Conservation (phyloP, 2,797 vertebrate species). For the Melanotaenia pygmaea region DNA sequence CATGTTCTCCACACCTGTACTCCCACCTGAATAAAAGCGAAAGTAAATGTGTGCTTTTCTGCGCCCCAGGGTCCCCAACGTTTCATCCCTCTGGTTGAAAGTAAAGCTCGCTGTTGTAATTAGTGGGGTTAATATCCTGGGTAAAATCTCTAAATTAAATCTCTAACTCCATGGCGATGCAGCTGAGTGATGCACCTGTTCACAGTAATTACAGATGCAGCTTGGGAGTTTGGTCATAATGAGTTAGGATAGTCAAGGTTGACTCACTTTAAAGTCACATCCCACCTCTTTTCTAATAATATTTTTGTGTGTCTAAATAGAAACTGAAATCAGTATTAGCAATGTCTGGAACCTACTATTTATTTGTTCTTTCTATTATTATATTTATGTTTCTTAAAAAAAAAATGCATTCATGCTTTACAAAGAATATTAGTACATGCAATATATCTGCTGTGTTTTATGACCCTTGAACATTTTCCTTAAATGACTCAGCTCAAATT, state of each 20-base stretch:
- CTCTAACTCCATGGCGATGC: slow-evolving; percentile 70
- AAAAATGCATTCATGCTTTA: too few species aligned
- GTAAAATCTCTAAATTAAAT: slow-evolving; percentile 83
- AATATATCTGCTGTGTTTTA: not conserved
- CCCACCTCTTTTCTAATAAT: slow-evolving; percentile 53
- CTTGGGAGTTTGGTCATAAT: slow-evolving; percentile 67
- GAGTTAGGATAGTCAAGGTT: slow-evolving; percentile 77
- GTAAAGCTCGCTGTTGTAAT: slow-evolving; percentile 69
- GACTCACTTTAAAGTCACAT: slow-evolving; percentile 71
- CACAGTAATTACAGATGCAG: slow-evolving; percentile 75
- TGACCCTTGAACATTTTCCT: slow-evolving; percentile 1
- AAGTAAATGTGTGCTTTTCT: slow-evolving; percentile 69
- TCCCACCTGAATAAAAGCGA: slow-evolving; percentile 56
- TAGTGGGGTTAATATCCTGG: slow-evolving; percentile 83
- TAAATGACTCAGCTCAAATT: too few species aligned
- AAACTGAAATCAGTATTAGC: slow-evolving; percentile 26
- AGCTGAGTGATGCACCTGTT: slow-evolving; percentile 82
- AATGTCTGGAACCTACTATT: not conserved
- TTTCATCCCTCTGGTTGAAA: slow-evolving; percentile 58
- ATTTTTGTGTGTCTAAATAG: slow-evolving; percentile 39
- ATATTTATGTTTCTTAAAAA: too few species aligned
- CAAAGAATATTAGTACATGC: too few species aligned
- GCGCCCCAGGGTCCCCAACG: slow-evolving; percentile 54
- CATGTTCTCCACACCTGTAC: slow-evolving; percentile 34
- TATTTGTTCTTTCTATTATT: not conserved